A percentile compares a stretch with the other conserved stretches of the same genome.
Conservation (phyloP, 2,113 vertebrate genomes). For the Ploceus nigricollis region DNA sequence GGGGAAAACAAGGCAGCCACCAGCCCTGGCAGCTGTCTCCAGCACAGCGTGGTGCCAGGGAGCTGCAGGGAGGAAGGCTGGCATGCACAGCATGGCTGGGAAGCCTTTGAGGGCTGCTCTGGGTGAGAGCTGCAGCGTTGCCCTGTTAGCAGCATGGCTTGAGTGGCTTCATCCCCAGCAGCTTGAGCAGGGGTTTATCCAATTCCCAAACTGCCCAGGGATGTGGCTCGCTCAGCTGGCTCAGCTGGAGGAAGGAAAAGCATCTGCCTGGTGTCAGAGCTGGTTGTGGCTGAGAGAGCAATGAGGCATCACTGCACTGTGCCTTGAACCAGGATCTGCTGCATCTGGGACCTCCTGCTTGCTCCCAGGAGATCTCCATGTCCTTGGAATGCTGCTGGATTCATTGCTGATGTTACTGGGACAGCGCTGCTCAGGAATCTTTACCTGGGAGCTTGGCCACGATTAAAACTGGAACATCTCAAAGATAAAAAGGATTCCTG, state of each 20-base stretch:
- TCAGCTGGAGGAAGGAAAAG: background rate
- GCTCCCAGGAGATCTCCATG: background rate
- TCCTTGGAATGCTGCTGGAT: background rate
- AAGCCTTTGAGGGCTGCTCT: background rate
- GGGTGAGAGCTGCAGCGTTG: background rate
- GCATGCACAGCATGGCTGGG: background rate
- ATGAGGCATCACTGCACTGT: background rate
- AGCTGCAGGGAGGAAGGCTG: background rate
- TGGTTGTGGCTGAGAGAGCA: background rate
- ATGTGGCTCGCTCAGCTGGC: background rate
- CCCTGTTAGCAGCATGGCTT: background rate
- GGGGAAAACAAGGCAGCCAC: background rate
- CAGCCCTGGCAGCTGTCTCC: background rate
- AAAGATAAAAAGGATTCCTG: background rate
- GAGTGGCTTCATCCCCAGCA: background rate
- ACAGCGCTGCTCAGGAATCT: background rate
- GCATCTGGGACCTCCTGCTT: background rate
- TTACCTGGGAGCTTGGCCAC: background rate
- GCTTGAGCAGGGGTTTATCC: background rate
- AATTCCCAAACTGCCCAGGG: background rate
- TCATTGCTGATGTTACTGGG: background rate
- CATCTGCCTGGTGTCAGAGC: background rate
- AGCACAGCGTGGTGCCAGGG: fast-evolving
- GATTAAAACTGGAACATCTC: background rate
- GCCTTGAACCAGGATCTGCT: background rate